Evolutionary conservation across 2,797 vertebrate genomes (phyloP), one percentile per base, ranked within the genome.

Genomic region (Channallabes apus): DNA sequence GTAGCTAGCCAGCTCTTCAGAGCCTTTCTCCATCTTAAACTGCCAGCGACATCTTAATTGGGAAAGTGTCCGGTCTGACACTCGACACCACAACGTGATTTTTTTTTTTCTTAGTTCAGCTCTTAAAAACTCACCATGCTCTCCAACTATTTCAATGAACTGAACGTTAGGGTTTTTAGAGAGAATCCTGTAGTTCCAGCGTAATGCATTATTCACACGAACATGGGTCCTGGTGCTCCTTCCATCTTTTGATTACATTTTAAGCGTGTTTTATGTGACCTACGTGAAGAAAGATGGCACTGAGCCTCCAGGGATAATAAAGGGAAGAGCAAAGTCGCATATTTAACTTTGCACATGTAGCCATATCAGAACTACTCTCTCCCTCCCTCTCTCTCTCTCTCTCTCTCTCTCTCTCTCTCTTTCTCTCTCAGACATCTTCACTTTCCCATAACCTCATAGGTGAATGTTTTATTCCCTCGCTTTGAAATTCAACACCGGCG

Each of bases 401-500:
- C 35, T 12, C 67, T 82, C 46, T 67, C 81, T 83, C 32, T 78
- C 41, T 6, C 6, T 20, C 59, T 72, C n/a, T 77, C 41, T 35
- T 29, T 12, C 67, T 82, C 46, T 67, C 81, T 83, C 32, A 83
- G 71, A 88, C 85, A 87, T 14, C 59, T 78, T 61, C 46, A 86
- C 62, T 87, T 87, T 82, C 51, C 82, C 84, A 85, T 89, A 90
- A 88, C 80, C 68, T 84, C 71, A 68, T 27, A 73, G 73, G 51
- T 67, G 46, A 67, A 83, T 73, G 64, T 64, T 83, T 86, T 88
- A 86, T 85, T 85, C 80, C 65, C 32, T 81, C 58, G 71, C 84
- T 89, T 86, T 87, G 82, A 86, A 86, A 87, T 89, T 86, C 87
- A 87, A 84, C 64, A 71, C 82, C 83, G 82, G 85, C 81, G 72